Evolutionary conservation across 2,888 invertebrate species (phyloP), one percentile per base, ranked within the genome.

Genomic region (Eucriotettix oculatus): DNA sequence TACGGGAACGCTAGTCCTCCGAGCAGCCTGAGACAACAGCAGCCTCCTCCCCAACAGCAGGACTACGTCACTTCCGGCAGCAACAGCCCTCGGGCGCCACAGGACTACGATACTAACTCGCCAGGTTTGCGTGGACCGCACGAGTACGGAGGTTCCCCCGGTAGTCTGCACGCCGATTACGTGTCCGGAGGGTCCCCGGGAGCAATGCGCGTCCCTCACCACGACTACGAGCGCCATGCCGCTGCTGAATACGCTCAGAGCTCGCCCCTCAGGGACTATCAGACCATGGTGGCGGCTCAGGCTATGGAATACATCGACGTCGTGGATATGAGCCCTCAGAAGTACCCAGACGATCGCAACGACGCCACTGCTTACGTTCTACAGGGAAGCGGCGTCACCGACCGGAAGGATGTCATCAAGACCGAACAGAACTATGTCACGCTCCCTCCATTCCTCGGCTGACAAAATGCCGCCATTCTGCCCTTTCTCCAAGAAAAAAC

Each of bases 11-110:
- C 48, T 57, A 60, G 60, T 14, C 60, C 60, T 11, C 55, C 59
- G 5, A 44, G 43, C 41, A 56, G 41, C 29, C 42, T 59, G 41
- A 42, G 52, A 44, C 10, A 29, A 29, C 29, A 29, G 7, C 29
- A 29, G 29, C 29, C 29, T 29, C 29, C 29, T 29, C 29, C 29
- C 29, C 29, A 29, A 7, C 60, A 60, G 63, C 72, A 71, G 65
- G 82, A 82, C 62, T 82, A 82, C 67, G 75, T 78, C 1, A 76
- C 79, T 16, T 48, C 29, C 16, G 58, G 55, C 44, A 40, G 56
- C 54, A 58, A 60, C 54, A 60, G 60, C 17, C 60, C 60, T 1
- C 58, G 58, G 14, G 55, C 58, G 12, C 61, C 58, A 9, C 61
- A 59, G 10, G 61, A 61, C 29, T 61, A 61, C n/a, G 41, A 29